Conservation (phyloP, 2,888 invertebrate species). For the Rapana venosa region DNA sequence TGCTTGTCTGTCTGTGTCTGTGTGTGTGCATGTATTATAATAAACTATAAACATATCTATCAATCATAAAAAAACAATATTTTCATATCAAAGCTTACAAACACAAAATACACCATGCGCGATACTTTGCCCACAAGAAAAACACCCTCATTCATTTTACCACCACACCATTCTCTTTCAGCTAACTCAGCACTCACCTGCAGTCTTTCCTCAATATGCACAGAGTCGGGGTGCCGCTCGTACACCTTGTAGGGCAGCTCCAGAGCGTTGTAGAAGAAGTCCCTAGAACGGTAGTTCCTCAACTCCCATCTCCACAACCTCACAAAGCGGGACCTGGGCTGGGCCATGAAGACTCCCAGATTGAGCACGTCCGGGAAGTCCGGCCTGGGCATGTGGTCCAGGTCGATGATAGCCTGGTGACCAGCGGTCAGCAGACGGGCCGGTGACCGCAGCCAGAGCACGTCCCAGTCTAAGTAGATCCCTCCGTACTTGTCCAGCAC, state of each 20-base stretch:
- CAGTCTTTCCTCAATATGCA: conserved; percentile 67
- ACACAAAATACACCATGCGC: too few relatives aligned
- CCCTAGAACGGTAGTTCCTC: conserved; percentile 57
- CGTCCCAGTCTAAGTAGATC: conserved; percentile 76
- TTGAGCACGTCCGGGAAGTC: conserved; percentile 66
- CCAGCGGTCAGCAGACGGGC: conserved; percentile 57
- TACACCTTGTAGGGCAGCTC: conserved; percentile 65
- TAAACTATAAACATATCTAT: too few relatives aligned
- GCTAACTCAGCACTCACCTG: conserved; percentile 52
- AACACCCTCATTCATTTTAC: not conserved
- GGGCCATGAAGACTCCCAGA: conserved; percentile 71
- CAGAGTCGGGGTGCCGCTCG: conserved; percentile 70
- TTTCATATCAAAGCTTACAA: too few relatives aligned
- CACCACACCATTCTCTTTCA: not conserved
- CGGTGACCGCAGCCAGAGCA: conserved; percentile 70
- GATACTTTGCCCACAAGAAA: too few relatives aligned
- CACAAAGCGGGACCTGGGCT: conserved; percentile 61
- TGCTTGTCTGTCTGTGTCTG: not conserved
- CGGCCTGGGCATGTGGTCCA: conserved; percentile 67
- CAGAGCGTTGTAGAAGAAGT: conserved; percentile 65
- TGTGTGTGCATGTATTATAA: not conserved
- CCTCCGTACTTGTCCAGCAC: conserved; percentile 75
- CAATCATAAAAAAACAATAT: too few relatives aligned
- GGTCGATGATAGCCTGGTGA: conserved; percentile 59
- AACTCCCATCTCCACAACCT: conserved; percentile 61